Conservation (phyloP, 2,113 vertebrate genomes). For the Phyllostomus hastatus region DNA sequence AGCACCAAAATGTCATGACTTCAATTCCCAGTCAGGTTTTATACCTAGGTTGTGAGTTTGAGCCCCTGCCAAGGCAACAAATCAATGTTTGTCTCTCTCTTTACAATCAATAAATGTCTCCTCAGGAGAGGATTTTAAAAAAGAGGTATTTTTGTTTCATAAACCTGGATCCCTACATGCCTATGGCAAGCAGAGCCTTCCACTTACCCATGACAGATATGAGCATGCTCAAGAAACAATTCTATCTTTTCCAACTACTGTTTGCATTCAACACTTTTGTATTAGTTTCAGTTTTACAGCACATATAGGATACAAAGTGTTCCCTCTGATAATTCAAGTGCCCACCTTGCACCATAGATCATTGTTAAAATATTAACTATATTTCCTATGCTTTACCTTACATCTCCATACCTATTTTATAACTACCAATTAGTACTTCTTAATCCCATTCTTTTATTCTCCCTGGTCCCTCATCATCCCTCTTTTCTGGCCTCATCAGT, state of each 20-base stretch:
- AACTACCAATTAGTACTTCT: background rate
- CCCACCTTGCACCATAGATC: background rate
- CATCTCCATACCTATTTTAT: background rate
- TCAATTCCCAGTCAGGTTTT: no score
- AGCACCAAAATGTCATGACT: no score
- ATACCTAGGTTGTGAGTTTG: no score
- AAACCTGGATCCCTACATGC: background rate
- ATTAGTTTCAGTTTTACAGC: background rate
- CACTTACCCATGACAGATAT: background rate
- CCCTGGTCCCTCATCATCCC: background rate
- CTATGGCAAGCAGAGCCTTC: background rate
- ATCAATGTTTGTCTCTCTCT: no score
- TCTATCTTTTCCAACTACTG: background rate
- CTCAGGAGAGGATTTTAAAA: no score
- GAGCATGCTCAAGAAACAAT: background rate
- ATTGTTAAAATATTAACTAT: background rate
- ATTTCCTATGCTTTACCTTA: background rate
- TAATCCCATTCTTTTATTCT: background rate
- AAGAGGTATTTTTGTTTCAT: background rate
- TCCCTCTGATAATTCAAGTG: background rate
- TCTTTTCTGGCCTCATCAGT: background rate
- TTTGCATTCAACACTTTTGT: background rate
- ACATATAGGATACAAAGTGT: background rate
- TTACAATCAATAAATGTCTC: no score
- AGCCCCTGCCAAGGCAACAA: no score